Evolutionary conservation across 2,797 vertebrate species (phyloP), one percentile per base, ranked within the genome.

Genomic region (Sebastes taczanowskii): DNA sequence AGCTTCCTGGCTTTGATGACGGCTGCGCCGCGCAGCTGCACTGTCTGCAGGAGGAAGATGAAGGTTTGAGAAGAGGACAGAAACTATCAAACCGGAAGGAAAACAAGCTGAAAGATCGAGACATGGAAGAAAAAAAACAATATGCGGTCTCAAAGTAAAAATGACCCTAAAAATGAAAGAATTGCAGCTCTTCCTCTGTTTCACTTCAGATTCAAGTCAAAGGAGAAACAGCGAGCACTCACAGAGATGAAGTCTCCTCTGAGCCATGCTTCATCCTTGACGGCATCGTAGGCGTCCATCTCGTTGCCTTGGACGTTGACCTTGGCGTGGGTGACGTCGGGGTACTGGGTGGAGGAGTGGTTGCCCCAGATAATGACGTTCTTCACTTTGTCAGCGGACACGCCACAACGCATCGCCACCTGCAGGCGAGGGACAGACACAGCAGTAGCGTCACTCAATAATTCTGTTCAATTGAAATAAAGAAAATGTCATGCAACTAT

Each of bases 331-430:
- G 96, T 96, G 74, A 97, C 97, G 87, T 99, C 98, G 4, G 98
- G 98, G 94, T 99, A 99, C 73, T 99, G 98, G 86, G 98, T 99
- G 71, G 97, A 99, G 25, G 98, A 99, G 94, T 99, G 98, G 93
- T 99, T 99, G 35, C 98, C 98, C 98, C 98, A 99, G 92, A 99
- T 99, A 84, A 99, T 98, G 70, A 99, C 97, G 53, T 99, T 99
- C 95, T 98, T 99, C 77, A 99, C 98, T 9, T 94, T 94, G 84
- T 96, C 95, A 2, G 97, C 58, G 94, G 91, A 80, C 1, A 99
- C 96, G 6, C 96, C 93, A 46, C 98, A 95, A 60, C 96, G 97
- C 89, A 97, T 94, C 71, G 98, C 98, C 95, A 99, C 96, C 98
- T 97, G 70, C 63, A 85, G 78, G 77, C n/a, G 2, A 14, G 62